phyloP scores from a whole-genome alignment of 2,888 invertebrate species.

The Morpho helenor region DNA sequence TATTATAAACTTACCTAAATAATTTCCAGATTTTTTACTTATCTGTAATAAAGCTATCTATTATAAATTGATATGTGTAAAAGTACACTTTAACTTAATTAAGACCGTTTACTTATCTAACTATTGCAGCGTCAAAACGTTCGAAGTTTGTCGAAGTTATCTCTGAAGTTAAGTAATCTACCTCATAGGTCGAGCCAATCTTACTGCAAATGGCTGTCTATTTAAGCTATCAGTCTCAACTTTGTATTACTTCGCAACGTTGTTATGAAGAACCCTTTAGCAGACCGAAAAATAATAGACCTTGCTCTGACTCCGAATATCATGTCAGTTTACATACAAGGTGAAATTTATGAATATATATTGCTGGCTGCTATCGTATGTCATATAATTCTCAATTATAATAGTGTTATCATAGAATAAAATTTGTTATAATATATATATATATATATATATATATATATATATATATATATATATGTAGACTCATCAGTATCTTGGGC shows the following conservation, averaged over 20 bases:
- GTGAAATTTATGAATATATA: too few relatives aligned
- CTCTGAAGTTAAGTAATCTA: slow-evolving; percentile 71
- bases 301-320: too few relatives aligned
- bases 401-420: too few relatives aligned
- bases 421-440: too few relatives aligned
- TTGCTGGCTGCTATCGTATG: too few relatives aligned
- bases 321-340: neutral
- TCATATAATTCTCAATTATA: too few relatives aligned
- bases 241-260: slow-evolving; percentile 46
- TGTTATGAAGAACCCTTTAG: slow-evolving; percentile 58
- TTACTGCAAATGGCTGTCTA: slow-evolving; percentile 68
- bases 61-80: slow-evolving; percentile 24
- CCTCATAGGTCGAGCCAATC: slow-evolving; percentile 69
- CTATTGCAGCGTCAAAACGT: slow-evolving; percentile 74
- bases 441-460: too few relatives aligned
- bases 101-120: slow-evolving; percentile 72
- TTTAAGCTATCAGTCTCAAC: slow-evolving; percentile 60
- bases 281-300: slow-evolving; percentile 18
- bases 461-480: too few relatives aligned
- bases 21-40: neutral
- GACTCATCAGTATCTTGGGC: too few relatives aligned
- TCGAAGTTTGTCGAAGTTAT: slow-evolving; percentile 73
- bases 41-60: slow-evolving; percentile 9
- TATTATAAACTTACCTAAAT: neutral
- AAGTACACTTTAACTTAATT: slow-evolving; percentile 58